Conservation (phyloP, 2,888 invertebrate species). For the Agrochola macilenta region DNA sequence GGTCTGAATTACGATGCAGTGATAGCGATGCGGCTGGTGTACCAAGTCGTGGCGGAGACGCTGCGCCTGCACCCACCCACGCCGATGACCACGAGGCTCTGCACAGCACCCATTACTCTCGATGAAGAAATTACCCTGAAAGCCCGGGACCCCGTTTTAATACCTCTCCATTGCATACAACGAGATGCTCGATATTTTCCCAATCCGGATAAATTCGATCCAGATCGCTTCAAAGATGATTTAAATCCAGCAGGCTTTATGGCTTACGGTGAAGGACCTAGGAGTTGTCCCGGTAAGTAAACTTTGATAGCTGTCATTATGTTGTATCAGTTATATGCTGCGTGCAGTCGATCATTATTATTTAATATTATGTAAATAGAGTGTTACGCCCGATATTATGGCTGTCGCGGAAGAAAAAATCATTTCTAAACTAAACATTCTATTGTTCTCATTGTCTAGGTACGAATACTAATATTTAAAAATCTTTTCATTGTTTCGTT, state of each 20-base stretch:
- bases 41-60: slow-evolving; percentile 81
- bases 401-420: slow-evolving; percentile 37
- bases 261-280: slow-evolving; percentile 87
- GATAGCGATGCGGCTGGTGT: slow-evolving; percentile 80
- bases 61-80: slow-evolving; percentile 86
- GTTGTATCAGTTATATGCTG: background rate
- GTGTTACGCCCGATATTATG: slow-evolving; percentile 26
- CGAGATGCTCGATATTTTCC: slow-evolving; percentile 82
- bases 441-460: slow-evolving; percentile 66
- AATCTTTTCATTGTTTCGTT: slow-evolving; percentile 67
- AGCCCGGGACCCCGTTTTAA: slow-evolving; percentile 81
- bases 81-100: slow-evolving; percentile 85
- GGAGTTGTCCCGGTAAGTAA: slow-evolving; percentile 86
- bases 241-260: slow-evolving; percentile 82
- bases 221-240: slow-evolving; percentile 82
- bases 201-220: slow-evolving; percentile 85
- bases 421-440: slow-evolving; percentile 59
- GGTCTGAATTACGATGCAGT: slow-evolving; percentile 85
- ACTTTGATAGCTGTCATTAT: slow-evolving; percentile 6
- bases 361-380: slow-evolving; percentile 25
- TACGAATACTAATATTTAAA: slow-evolving; percentile 64
- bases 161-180: slow-evolving; percentile 86
- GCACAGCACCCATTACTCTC: slow-evolving; percentile 82
- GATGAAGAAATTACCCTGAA: slow-evolving; percentile 78
- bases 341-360: slow-evolving; percentile 12